These are phyloP conservation scores for Botia almorhae DNA, from an alignment of 2,797 vertebrate species.

Conservation along the genomic window DNA sequence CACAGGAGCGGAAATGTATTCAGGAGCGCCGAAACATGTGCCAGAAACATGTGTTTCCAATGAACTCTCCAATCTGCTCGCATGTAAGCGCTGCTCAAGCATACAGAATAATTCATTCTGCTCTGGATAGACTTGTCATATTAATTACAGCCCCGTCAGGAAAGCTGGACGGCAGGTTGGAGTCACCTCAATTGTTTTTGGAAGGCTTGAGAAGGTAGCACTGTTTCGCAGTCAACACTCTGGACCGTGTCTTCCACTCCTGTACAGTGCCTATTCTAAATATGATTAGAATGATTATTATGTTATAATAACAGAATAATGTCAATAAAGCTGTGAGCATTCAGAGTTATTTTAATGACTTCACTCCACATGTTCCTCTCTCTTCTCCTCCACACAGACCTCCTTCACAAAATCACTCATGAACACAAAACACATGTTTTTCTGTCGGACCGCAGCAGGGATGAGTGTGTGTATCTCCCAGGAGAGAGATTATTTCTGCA, in stretches of 20 bases:
- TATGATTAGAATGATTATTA: too few species aligned
- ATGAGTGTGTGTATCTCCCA: not conserved
- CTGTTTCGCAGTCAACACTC: slow-evolving; percentile 60
- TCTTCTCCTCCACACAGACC: not conserved
- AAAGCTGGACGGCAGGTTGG: slow-evolving; percentile 52
- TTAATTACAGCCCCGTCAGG: slow-evolving; percentile 60
- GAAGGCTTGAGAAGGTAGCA: slow-evolving; percentile 52
- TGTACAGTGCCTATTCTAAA: too few species aligned
- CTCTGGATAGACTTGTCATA: slow-evolving; percentile 60
- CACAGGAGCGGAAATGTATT: slow-evolving; percentile 73
- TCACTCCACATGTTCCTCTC: slow-evolving; percentile 71
- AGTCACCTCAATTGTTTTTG: slow-evolving; percentile 59
- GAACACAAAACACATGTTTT: slow-evolving; percentile 25
- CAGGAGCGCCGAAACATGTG: slow-evolving; percentile 72
- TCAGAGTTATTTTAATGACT: slow-evolving; percentile 73
- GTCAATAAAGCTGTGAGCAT: slow-evolving; percentile 70
- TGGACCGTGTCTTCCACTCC: slow-evolving; percentile 60
- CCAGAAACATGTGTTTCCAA: slow-evolving; percentile 75
- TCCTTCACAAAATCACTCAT: not conserved
- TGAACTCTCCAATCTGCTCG: slow-evolving; percentile 60
- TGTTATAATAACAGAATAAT: slow-evolving; percentile 74
- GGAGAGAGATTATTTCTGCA: not conserved
- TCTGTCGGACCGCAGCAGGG: slow-evolving; percentile 46
- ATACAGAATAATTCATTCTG: slow-evolving; percentile 67
- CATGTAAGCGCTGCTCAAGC: slow-evolving; percentile 68